phyloP scores from a whole-genome alignment of 1,140 invertebrate species.

The Ceratina australensis region DNA sequence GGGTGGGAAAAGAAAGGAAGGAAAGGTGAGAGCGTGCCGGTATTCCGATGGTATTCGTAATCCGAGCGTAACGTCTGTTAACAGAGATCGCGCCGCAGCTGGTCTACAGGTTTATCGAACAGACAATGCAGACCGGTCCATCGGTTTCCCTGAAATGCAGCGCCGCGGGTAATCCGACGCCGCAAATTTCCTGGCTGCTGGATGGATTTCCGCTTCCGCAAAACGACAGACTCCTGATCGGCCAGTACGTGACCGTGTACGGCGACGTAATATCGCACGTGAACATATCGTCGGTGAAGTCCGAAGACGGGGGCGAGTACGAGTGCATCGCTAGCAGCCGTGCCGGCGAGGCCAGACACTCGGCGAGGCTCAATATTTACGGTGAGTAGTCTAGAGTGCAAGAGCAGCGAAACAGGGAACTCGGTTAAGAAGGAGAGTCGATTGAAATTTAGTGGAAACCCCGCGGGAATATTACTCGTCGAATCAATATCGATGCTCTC shows the following conservation, averaged over 20 bases:
- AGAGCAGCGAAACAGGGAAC: not conserved
- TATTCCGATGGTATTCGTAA: conserved; percentile 51
- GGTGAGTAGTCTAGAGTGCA: conserved; percentile 75
- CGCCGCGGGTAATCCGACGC: conserved; percentile 84
- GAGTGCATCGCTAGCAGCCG: conserved; percentile 84
- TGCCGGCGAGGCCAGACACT: conserved; percentile 82
- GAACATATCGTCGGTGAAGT: conserved; percentile 85
- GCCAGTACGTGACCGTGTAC: conserved; percentile 84
- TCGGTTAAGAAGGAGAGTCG: conserved; percentile 47
- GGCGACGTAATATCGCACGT: conserved; percentile 87
- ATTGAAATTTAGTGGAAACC: conserved; percentile 50
- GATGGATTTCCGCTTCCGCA: conserved; percentile 81
- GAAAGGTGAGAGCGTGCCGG: not conserved
- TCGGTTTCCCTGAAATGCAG: conserved; percentile 83
- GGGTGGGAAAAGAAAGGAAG: not conserved
- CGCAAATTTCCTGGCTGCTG: conserved; percentile 81
- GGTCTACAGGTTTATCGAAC: conserved; percentile 81
- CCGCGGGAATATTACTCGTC: conserved; percentile 35
- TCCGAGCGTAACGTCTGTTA: conserved; percentile 65
- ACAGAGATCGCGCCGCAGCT: conserved; percentile 81
- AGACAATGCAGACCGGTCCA: conserved; percentile 82
- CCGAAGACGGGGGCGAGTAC: conserved; percentile 87
- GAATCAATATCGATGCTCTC: conserved; percentile 18
- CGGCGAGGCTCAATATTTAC: conserved; percentile 84
- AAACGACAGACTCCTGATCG: conserved; percentile 83